A percentile compares a stretch with the other conserved stretches of the same genome.
Evolutionary conservation across 2,797 vertebrate genomes (phyloP).

Genomic region (Craterocephalus amniculus): DNA sequence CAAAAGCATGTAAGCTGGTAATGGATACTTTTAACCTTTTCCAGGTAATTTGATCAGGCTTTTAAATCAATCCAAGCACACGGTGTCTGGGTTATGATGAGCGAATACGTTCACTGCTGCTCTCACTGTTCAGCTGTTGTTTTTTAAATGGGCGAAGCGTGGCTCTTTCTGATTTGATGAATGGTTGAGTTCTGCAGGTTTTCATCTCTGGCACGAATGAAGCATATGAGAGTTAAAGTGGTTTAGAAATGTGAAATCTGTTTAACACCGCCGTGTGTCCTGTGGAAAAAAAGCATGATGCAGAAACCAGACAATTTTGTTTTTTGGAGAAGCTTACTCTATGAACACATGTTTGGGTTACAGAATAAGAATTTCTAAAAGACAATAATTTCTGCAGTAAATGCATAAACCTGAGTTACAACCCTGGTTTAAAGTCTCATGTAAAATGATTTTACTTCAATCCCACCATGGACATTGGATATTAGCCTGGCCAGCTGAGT

Average conservation of each 20-base stretch:
- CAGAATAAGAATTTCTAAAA: conserved; percentile 11
- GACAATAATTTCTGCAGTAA: conserved; percentile 11
- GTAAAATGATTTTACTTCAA: conserved; percentile 19
- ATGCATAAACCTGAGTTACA: background rate
- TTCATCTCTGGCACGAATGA: conserved; percentile 47
- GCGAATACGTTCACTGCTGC: conserved; percentile 49
- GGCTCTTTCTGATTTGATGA: conserved; percentile 66
- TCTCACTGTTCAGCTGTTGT: conserved; percentile 52
- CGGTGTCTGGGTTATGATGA: conserved; percentile 71
- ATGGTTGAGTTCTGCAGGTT: conserved; percentile 50
- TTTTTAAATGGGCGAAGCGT: conserved; percentile 50
- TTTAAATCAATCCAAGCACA: conserved; percentile 79
- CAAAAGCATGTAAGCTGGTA: conserved; percentile 75
- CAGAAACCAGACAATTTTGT: conserved; percentile 44
- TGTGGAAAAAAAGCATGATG: conserved; percentile 42
- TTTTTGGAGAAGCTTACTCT: conserved; percentile 36
- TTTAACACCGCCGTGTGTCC: conserved; percentile 49
- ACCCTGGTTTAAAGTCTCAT: conserved; percentile 11
- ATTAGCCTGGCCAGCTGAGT: background rate
- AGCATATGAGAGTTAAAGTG: conserved; percentile 42
- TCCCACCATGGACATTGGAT: conserved; percentile 8
- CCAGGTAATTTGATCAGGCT: conserved; percentile 79
- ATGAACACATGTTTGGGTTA: conserved; percentile 11
- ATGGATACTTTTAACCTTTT: conserved; percentile 83
- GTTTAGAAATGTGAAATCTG: conserved; percentile 44